Evolutionary conservation across 1,140 invertebrate species (phyloP).

Genomic region (Drosophila athabasca): DNA sequence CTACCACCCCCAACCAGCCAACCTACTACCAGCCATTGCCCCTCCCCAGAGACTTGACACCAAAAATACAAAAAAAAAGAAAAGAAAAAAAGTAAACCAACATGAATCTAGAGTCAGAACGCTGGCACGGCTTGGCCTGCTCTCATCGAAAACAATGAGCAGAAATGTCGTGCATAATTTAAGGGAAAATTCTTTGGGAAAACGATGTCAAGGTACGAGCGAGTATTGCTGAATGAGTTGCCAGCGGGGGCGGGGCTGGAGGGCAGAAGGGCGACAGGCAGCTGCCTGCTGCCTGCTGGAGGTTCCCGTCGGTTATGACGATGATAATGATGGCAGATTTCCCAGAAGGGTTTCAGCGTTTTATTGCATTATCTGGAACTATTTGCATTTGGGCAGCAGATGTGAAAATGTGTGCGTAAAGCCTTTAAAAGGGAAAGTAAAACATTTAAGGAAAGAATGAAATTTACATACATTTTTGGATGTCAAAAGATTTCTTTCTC

Average conservation of each 20-base stretch:
- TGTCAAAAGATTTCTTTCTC: slow-evolving; percentile 12
- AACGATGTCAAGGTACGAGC: slow-evolving; percentile 59
- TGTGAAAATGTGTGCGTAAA: too few relatives aligned
- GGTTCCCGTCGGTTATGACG: not conserved
- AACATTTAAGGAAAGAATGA: not conserved
- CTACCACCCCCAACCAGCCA: not conserved
- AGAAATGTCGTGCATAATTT: slow-evolving; percentile 57
- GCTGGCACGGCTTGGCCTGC: slow-evolving; percentile 1
- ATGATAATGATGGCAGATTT: slow-evolving; percentile 31
- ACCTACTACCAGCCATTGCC: slow-evolving; percentile 6
- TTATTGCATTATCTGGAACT: slow-evolving; percentile 13
- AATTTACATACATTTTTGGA: not conserved
- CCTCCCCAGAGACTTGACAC: slow-evolving; percentile 47
- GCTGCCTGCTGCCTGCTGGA: too few relatives aligned
- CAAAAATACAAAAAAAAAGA: slow-evolving; percentile 30
- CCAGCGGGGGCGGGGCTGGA: not conserved
- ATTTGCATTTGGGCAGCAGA: not conserved
- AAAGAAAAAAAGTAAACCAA: slow-evolving; percentile 1
- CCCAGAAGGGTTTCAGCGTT: slow-evolving; percentile 20
- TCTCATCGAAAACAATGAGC: slow-evolving; percentile 44
- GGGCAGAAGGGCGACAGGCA: too few relatives aligned
- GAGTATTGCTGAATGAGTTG: slow-evolving; percentile 19
- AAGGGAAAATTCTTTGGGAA: slow-evolving; percentile 29
- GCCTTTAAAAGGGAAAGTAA: too few relatives aligned
- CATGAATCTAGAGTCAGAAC: slow-evolving; percentile 26